Evolutionary conservation across 2,797 vertebrate species (phyloP), one percentile per base, ranked within the genome.

Genomic region (Xenops minutus): DNA sequence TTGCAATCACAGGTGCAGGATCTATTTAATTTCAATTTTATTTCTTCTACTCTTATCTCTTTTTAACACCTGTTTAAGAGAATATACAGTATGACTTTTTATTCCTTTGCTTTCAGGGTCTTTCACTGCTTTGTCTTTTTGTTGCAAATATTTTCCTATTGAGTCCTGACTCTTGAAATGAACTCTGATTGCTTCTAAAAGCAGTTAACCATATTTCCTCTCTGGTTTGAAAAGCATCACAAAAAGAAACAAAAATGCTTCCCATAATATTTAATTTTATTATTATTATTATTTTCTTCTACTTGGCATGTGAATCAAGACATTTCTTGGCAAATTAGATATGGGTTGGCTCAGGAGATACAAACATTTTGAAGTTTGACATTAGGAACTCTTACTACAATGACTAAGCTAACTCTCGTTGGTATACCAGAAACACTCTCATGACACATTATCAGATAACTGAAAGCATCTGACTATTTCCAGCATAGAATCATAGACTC

Each of bases 71-170:
- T 88, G 75, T 39, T 76, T 90, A 84, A 71, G 19, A 76, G 27
- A 92, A 78, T 58, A 63, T 46, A 68, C 22, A 29, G 7, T 48
- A 86, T 39, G 24, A 59, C 20, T 44, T 93, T 68, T 86, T 81
- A 76, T 82, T 84, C 20, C n/a, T 74, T 82, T 86, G 23, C 30
- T 96, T 93, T 93, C 54, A 69, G 49, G 17, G 43, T 66, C 17
- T 92, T 91, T 71, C 54, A 58, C 9, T 66, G 59, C 32, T 86
- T 93, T 92, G 85, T 85, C 83, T 93, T 80, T 85, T 89, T 64
- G 7, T 75, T 93, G 75, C 34, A 89, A 85, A 75, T 87, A 91
- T 91, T 86, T 95, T 90, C 61, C 73, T 85, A 17, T n/a, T 94
- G 49, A 16, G 39, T 81, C 71, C 88, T 93, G 75, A 68, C 29